These are phyloP conservation scores for Pardosa pseudoannulata DNA, from an alignment of 2,888 invertebrate species.

Conservation along the genomic window DNA sequence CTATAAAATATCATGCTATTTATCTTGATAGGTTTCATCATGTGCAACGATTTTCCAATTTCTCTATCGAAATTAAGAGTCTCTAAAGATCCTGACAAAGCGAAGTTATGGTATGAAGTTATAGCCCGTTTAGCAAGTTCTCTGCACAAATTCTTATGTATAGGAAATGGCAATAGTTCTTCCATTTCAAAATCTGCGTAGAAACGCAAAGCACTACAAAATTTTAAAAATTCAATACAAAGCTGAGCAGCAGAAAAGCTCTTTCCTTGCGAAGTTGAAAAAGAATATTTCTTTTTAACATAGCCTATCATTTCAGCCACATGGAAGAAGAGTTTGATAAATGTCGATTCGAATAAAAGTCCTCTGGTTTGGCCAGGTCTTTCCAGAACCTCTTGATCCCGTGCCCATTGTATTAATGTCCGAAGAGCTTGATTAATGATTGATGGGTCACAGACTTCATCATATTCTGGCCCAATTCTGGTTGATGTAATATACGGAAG, in stretches of 20 bases:
- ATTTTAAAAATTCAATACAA: constrained; percentile 53
- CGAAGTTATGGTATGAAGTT: constrained; percentile 48
- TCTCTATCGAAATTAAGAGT: constrained; percentile 29
- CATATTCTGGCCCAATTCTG: neutral
- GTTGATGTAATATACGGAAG: neutral
- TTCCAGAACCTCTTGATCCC: constrained; percentile 23
- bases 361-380: neutral
- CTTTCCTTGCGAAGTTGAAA: neutral
- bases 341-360: neutral
- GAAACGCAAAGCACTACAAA: constrained; percentile 47
- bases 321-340: constrained; percentile 39
- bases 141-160: constrained; percentile 30
- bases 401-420: constrained; percentile 44
- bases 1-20: constrained; percentile 29
- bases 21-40: constrained; percentile 51
- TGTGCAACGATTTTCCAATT: neutral
- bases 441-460: neutral
- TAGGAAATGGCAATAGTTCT: constrained; percentile 16
- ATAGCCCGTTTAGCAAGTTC: constrained; percentile 39
- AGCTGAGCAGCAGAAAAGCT: constrained; percentile 23
- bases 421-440: constrained; percentile 20
- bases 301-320: constrained; percentile 33
- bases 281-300: neutral
- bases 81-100: constrained; percentile 36
- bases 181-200: constrained; percentile 18